A percentile compares a stretch with the other conserved stretches of the same genome.
These are phyloP conservation scores for Xestia xanthographa DNA, from an alignment of 2,888 invertebrate genomes.

Conservation along the genomic window DNA sequence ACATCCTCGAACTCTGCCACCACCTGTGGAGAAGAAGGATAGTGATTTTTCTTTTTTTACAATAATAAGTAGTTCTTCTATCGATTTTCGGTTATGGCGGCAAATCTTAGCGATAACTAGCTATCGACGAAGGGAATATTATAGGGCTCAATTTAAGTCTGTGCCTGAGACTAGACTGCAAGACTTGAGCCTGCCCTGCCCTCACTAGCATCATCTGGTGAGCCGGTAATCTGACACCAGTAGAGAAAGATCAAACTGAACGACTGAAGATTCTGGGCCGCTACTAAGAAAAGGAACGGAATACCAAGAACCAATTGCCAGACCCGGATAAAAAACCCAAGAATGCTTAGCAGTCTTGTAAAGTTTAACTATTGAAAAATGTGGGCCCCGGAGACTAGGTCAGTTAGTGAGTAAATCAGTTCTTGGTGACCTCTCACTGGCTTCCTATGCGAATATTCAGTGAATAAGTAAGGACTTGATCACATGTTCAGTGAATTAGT, in stretches of 20 bases:
- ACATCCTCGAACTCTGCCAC: constrained; percentile 93
- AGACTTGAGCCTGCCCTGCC: too few relatives aligned
- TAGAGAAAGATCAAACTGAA: not conserved
- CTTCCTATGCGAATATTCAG: not conserved
- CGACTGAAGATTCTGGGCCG: not conserved
- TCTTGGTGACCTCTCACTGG: not conserved
- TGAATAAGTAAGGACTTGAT: not conserved
- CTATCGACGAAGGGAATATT: not conserved
- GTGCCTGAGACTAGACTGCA: not conserved
- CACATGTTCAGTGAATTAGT: not conserved
- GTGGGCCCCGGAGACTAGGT: not conserved
- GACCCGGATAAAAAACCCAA: not conserved
- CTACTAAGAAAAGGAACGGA: not conserved
- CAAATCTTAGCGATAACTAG: not conserved
- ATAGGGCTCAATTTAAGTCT: not conserved
- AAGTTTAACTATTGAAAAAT: not conserved
- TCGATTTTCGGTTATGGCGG: not conserved
- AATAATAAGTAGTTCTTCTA: not conserved
- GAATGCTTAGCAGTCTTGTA: not conserved
- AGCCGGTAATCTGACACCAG: not conserved
- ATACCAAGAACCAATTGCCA: not conserved
- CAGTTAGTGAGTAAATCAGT: not conserved
- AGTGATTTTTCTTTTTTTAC: not conserved
- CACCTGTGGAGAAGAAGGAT: constrained; percentile 75
- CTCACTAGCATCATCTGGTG: not conserved